Evolutionary conservation across 2,888 invertebrate species (phyloP).

Genomic region (Odontothrips loti): DNA sequence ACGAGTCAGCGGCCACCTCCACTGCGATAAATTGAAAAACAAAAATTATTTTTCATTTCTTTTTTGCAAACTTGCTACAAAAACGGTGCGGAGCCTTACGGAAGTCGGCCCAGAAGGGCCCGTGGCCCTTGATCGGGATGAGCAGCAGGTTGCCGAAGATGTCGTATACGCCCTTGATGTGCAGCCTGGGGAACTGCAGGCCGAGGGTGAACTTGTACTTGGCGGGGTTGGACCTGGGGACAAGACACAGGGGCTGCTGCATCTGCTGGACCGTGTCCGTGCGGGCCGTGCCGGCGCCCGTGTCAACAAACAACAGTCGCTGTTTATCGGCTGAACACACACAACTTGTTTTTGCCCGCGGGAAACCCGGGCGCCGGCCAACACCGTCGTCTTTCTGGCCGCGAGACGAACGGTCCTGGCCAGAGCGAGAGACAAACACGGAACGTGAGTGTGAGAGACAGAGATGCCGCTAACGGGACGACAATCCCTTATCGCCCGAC

Average conservation of each 20-base stretch:
- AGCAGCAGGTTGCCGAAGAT: slow-evolving; percentile 13
- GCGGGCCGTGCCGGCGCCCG: not conserved
- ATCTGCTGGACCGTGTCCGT: not conserved
- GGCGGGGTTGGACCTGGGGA: not conserved
- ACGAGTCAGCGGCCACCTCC: not conserved
- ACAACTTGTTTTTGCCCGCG: not conserved
- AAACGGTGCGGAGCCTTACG: not conserved
- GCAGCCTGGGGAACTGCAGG: slow-evolving; percentile 13
- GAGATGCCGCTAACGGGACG: not conserved
- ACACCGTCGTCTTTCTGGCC: not conserved
- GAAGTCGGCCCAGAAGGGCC: not conserved
- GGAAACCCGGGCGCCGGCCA: not conserved
- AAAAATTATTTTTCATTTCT: not conserved
- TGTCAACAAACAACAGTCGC: not conserved
- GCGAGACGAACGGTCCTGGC: not conserved
- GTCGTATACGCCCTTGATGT: not conserved
- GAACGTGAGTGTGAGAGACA: not conserved
- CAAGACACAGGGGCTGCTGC: not conserved
- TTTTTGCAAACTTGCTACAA: not conserved
- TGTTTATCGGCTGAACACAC: not conserved
- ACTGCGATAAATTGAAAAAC: not conserved
- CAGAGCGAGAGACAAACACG: not conserved
- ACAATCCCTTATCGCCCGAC: not conserved
- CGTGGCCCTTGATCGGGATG: slow-evolving; percentile 5
- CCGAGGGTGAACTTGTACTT: not conserved